phyloP scores from a whole-genome alignment of 2,888 invertebrate genomes.

The Marasmarcha lunaedactyla region DNA sequence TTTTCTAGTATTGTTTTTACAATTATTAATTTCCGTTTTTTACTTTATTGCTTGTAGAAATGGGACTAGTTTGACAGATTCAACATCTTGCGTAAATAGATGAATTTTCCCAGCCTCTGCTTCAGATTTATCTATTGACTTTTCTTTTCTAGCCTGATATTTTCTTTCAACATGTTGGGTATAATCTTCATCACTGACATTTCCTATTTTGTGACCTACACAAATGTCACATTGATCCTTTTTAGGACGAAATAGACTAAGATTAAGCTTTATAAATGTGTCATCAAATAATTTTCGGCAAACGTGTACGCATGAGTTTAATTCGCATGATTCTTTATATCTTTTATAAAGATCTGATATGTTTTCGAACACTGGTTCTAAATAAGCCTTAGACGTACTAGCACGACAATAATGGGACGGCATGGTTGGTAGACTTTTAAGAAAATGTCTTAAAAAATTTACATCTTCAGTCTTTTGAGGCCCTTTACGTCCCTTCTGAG shows the following conservation, averaged over 20 bases:
- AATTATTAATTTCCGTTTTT: no score
- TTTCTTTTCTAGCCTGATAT: conserved; percentile 17
- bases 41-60: conserved; percentile 19
- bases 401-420: conserved; percentile 15
- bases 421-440: conserved; percentile 18
- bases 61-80: conserved; percentile 20
- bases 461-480: conserved; percentile 17
- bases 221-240: conserved; percentile 17
- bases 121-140: conserved; percentile 14
- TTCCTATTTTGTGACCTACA: conserved; percentile 15
- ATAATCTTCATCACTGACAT: conserved; percentile 17
- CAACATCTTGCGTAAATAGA: conserved; percentile 19
- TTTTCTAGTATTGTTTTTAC: no score
- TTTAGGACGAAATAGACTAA: conserved; percentile 17
- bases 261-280: conserved; percentile 19
- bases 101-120: conserved; percentile 16
- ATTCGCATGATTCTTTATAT: conserved; percentile 15
- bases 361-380: conserved; percentile 17
- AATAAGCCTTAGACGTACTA: conserved; percentile 15
- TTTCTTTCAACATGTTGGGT: conserved; percentile 11
- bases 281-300: conserved; percentile 18
- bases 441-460: conserved; percentile 14
- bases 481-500: conserved; percentile 10
- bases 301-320: conserved; percentile 13
- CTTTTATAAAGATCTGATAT: conserved; percentile 14